These are phyloP conservation scores for Megalopta genalis DNA, from an alignment of 1,140 invertebrate genomes.

Conservation along the genomic window DNA sequence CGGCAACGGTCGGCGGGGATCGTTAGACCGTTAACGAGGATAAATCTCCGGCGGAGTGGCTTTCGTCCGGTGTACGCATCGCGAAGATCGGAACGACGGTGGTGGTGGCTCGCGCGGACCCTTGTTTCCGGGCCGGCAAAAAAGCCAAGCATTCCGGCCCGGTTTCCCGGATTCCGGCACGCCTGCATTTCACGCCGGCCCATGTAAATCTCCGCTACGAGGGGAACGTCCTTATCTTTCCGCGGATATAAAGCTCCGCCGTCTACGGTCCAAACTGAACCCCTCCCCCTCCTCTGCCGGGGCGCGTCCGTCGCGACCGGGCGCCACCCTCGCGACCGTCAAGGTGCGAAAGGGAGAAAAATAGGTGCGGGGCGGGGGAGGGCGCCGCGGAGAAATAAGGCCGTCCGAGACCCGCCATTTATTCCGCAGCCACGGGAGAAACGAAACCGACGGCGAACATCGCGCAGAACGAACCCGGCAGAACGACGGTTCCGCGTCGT, in stretches of 20 bases:
- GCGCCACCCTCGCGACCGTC: neutral
- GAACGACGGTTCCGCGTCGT: conserved; percentile 17
- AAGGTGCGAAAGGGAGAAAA: conserved; percentile 24
- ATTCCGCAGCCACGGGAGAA: conserved; percentile 17
- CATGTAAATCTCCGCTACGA: conserved; percentile 48
- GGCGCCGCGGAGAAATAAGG: neutral
- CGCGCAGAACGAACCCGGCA: neutral
- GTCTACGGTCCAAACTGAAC: too few relatives aligned
- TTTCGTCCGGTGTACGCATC: neutral
- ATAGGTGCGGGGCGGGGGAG: too few relatives aligned
- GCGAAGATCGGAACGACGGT: conserved; percentile 23
- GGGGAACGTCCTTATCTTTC: conserved; percentile 48
- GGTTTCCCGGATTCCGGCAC: conserved; percentile 35
- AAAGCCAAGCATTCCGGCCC: conserved; percentile 44
- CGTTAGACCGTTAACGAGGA: conserved; percentile 13
- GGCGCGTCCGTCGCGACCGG: neutral
- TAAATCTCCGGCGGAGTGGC: conserved; percentile 18
- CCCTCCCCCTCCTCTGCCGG: too few relatives aligned
- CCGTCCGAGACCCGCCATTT: conserved; percentile 47
- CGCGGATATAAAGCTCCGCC: conserved; percentile 13
- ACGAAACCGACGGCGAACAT: conserved; percentile 41
- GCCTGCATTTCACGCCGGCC: conserved; percentile 44
- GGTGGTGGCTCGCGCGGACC: conserved; percentile 13
- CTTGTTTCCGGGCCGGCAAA: conserved; percentile 38
- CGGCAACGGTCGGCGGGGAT: neutral